phyloP scores from a whole-genome alignment of 2,797 vertebrate genomes.

The Mormyrus proboscirostris region DNA sequence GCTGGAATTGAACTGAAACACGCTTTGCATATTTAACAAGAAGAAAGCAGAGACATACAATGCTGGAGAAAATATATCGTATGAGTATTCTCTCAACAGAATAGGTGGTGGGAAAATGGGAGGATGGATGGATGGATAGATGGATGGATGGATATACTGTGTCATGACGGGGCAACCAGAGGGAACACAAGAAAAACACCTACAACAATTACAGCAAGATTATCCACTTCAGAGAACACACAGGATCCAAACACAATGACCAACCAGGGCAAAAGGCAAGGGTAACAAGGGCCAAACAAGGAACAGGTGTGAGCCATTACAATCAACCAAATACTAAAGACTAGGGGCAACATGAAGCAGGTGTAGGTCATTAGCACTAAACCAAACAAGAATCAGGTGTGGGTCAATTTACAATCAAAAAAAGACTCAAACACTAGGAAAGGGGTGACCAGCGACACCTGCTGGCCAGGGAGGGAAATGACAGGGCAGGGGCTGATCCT shows the following conservation, averaged over 20 bases:
- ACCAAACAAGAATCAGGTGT: background rate
- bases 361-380: background rate
- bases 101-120: background rate
- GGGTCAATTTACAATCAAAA: background rate
- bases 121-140: background rate
- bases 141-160: background rate
- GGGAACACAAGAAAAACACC: background rate
- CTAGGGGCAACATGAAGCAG: background rate
- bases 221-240: background rate
- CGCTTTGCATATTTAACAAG: background rate
- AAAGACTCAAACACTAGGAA: background rate
- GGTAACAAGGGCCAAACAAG: background rate
- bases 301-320: background rate
- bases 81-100: background rate
- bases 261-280: background rate
- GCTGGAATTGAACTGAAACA: background rate
- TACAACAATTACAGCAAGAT: background rate
- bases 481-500: background rate
- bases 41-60: background rate
- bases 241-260: background rate
- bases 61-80: background rate
- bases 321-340: background rate
- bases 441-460: background rate
- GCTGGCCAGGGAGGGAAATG: background rate
- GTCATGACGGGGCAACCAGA: background rate